Conservation (phyloP, 2,888 invertebrate genomes). For the Lutraria lutraria region DNA sequence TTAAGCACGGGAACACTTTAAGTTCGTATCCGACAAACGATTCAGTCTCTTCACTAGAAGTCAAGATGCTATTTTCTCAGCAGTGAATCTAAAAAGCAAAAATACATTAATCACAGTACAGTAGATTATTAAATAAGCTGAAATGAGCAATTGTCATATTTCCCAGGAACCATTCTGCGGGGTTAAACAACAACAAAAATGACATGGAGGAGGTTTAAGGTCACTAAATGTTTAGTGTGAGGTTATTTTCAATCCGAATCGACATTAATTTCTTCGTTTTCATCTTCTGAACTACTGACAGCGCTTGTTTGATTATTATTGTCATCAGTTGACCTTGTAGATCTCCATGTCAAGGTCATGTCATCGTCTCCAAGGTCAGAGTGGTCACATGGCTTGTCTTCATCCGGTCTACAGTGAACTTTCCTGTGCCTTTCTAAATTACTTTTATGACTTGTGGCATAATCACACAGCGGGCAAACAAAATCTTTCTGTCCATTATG, state of each 20-base stretch:
- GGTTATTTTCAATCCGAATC: conserved; percentile 59
- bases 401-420: conserved; percentile 83
- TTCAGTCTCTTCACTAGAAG: too few species aligned
- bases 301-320: conserved; percentile 59
- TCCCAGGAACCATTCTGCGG: too few species aligned
- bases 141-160: too few species aligned
- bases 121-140: too few species aligned
- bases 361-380: conserved; percentile 36
- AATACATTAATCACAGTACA: too few species aligned
- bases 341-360: conserved; percentile 49
- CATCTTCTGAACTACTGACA: conserved; percentile 68
- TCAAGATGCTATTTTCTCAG: too few species aligned
- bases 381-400: conserved; percentile 60
- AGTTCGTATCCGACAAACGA: too few species aligned
- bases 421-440: conserved; percentile 87
- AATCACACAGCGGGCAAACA: conserved; percentile 86
- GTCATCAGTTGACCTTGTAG: conserved; percentile 40
- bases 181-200: too few species aligned
- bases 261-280: conserved; percentile 76
- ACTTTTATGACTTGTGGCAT: conserved; percentile 88
- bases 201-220: too few species aligned
- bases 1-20: too few species aligned
- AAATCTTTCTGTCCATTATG: conserved; percentile 88
- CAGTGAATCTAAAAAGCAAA: too few species aligned
- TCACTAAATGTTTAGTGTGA: too few species aligned